Conservation (phyloP, 1,140 invertebrate genomes). For the Sarcophaga bullata region DNA sequence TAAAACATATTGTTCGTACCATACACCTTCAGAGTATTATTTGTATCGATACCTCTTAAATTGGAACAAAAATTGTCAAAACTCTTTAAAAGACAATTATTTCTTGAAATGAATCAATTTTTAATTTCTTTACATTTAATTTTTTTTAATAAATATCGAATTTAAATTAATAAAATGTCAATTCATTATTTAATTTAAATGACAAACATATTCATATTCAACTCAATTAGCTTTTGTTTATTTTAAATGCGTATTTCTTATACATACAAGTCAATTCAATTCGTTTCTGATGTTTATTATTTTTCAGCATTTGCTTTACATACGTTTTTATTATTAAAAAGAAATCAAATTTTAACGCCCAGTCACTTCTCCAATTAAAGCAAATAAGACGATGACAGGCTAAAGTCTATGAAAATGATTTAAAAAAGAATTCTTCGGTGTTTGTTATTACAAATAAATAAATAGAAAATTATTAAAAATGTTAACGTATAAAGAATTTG, state of each 20-base stretch:
- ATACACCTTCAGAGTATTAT: no score
- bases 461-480: no score
- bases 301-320: background rate
- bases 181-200: background rate
- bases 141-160: background rate
- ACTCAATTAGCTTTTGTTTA: background rate
- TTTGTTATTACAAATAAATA: no score
- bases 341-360: background rate
- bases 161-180: background rate
- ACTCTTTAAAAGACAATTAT: no score
- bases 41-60: no score
- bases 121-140: background rate
- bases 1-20: no score
- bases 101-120: no score
- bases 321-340: background rate
- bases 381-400: background rate
- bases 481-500: no score
- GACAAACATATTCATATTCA: background rate
- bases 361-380: background rate
- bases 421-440: background rate
- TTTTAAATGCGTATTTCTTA: background rate
- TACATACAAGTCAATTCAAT: background rate
- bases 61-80: no score
- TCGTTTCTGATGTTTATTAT: background rate
- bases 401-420: background rate